Percentiles rank a stretch among this genome's conserved stretches.
These are phyloP conservation scores for Campylomormyrus numenius DNA, from an alignment of 2,113 vertebrate species.

Conservation along the genomic window DNA sequence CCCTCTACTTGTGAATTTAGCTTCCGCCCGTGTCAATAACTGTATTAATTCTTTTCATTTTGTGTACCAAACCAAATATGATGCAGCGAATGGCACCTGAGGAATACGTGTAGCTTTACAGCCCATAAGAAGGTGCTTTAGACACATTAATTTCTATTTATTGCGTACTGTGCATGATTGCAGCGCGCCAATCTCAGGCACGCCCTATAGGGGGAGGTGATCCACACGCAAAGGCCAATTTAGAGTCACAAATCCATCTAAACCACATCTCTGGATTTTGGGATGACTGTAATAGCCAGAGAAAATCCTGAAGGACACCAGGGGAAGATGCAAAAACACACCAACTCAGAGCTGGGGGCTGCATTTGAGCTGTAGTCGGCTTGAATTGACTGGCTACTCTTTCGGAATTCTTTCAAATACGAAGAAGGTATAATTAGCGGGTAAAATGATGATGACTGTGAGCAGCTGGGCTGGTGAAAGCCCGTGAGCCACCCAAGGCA, in stretches of 20 bases:
- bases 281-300: neutral
- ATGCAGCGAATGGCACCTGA: neutral
- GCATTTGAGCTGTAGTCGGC: neutral
- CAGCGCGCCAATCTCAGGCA: neutral
- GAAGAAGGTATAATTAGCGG: neutral
- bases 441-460: too few relatives aligned
- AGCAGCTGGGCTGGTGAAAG: too few relatives aligned
- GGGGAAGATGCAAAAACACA: neutral
- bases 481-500: too few relatives aligned
- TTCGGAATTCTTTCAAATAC: neutral
- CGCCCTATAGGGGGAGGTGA: neutral
- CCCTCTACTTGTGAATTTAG: neutral
- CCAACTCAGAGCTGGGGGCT: neutral
- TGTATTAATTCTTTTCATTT: neutral
- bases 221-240: neutral
- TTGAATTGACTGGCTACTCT: neutral
- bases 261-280: neutral
- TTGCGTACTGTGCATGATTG: neutral
- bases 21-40: neutral
- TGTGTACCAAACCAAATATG: neutral
- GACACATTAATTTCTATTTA: neutral
- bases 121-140: neutral
- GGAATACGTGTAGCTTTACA: neutral
- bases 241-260: neutral
- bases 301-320: neutral